Evolutionary conservation across 2,113 vertebrate genomes (phyloP).

Genomic region (Herpailurus yagouaroundi): DNA sequence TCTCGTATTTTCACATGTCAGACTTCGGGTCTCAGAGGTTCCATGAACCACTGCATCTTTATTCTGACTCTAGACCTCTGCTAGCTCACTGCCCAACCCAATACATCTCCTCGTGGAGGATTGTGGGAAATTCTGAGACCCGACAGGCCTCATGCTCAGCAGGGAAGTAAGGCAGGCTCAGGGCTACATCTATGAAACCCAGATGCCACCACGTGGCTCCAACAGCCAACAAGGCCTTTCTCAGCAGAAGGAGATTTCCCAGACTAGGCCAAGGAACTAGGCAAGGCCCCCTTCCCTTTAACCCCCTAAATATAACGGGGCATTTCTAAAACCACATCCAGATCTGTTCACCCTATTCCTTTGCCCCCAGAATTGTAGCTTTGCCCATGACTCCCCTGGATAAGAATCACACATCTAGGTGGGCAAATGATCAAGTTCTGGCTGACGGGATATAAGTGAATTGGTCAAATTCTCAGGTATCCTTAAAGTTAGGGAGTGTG

Average conservation of each 20-base stretch:
- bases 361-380: neutral
- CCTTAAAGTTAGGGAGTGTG: neutral
- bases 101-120: neutral
- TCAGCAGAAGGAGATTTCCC: neutral
- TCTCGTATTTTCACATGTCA: neutral
- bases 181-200: neutral
- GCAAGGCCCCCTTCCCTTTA: neutral
- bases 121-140: neutral
- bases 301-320: neutral
- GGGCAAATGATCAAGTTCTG: neutral
- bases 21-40: neutral
- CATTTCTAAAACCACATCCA: neutral
- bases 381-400: neutral
- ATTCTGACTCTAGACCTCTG: neutral
- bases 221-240: neutral
- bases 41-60: neutral
- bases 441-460: neutral
- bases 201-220: neutral
- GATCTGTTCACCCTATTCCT: neutral
- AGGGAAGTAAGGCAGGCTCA: neutral
- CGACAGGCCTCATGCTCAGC: neutral
- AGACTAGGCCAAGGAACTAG: neutral
- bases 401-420: neutral
- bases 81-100: neutral
- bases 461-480: neutral